Evolutionary conservation across 2,797 vertebrate genomes (phyloP).

Genomic region (Scarus forsteni): DNA sequence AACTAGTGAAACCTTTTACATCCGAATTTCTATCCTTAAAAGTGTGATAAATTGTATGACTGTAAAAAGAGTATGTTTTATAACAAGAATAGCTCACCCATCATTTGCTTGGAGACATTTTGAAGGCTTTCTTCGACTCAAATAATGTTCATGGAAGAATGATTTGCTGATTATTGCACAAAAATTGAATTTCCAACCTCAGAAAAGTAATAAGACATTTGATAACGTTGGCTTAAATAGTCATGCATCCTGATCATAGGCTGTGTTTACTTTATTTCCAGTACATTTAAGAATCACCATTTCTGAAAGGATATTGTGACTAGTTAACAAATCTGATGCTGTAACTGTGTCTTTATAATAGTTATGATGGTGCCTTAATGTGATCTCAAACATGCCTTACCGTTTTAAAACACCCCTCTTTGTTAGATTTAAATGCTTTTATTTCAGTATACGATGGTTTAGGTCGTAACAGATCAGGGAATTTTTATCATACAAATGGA

Average conservation of each 20-base stretch:
- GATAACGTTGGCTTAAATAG: too few species aligned
- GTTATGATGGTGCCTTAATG: conserved; percentile 23
- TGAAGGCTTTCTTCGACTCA: too few species aligned
- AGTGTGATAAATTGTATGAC: too few species aligned
- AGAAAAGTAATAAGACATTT: too few species aligned
- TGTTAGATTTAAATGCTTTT: conserved; percentile 19
- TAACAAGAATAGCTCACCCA: too few species aligned
- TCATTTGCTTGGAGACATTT: too few species aligned
- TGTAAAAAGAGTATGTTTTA: too few species aligned
- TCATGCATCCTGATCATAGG: too few species aligned
- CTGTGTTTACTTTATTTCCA: not conserved
- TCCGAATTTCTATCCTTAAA: not conserved
- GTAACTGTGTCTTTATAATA: conserved; percentile 10
- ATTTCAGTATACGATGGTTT: conserved; percentile 13
- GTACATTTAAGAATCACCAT: not conserved
- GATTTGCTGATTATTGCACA: too few species aligned
- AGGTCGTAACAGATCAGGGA: conserved; percentile 3
- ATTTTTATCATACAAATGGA: conserved; percentile 1
- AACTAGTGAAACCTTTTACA: not conserved
- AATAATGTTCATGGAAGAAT: too few species aligned
- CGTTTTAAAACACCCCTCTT: conserved; percentile 10
- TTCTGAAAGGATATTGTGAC: conserved; percentile 14
- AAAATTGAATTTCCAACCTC: too few species aligned
- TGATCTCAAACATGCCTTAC: not conserved
- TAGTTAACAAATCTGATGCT: conserved; percentile 5